Percentiles rank a stretch among this genome's conserved stretches.
These are phyloP conservation scores for Trypoxylus dichotomus DNA, from an alignment of 1,140 invertebrate species.

Conservation along the genomic window DNA sequence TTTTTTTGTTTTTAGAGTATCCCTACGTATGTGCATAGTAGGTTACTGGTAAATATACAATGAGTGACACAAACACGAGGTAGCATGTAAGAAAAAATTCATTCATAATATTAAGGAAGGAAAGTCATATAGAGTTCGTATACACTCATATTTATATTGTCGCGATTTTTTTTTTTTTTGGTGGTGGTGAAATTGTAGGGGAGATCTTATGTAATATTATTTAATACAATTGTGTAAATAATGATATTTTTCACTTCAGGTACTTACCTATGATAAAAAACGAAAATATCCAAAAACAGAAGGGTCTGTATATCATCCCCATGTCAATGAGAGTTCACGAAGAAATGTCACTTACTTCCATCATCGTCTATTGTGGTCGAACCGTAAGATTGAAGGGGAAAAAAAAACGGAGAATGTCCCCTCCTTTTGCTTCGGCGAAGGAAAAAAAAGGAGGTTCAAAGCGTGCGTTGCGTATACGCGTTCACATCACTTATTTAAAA, in stretches of 20 bases:
- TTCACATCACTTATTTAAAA: not conserved
- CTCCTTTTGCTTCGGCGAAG: not conserved
- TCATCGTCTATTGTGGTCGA: not conserved
- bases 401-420: not conserved
- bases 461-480: not conserved
- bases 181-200: not conserved
- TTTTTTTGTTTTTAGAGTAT: not conserved
- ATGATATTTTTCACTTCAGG: too few relatives aligned
- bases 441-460: not conserved
- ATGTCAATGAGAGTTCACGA: not conserved
- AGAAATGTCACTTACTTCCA: not conserved
- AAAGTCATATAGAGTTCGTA: not conserved
- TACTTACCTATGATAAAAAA: constrained; percentile 12
- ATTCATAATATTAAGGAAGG: not conserved
- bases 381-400: not conserved
- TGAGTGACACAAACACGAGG: too few relatives aligned
- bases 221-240: too few relatives aligned
- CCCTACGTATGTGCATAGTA: too few relatives aligned
- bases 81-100: not conserved
- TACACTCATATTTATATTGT: not conserved
- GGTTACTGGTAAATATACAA: too few relatives aligned
- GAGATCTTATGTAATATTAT: not conserved
- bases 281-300: constrained; percentile 24
- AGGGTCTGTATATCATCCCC: constrained; percentile 1
- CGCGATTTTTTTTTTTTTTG: not conserved